phyloP scores from a whole-genome alignment of 2,888 invertebrate species.

The Plutella xylostella region DNA sequence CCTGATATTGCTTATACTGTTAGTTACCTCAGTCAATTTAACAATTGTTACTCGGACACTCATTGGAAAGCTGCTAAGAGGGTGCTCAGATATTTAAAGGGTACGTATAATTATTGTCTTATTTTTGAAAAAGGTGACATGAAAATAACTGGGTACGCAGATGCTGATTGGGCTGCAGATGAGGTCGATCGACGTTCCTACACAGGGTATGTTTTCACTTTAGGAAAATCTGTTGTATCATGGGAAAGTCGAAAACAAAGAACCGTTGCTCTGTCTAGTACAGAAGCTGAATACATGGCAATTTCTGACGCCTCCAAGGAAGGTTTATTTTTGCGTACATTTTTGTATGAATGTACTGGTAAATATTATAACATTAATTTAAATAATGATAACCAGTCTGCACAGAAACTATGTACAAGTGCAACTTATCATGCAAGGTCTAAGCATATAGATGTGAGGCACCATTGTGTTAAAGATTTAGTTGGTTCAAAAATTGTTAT shows the following conservation, averaged over 20 bases:
- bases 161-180: slow-evolving; percentile 1
- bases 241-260: slow-evolving; percentile 23
- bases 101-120: background rate
- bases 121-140: background rate
- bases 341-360: background rate
- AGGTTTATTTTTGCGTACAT: slow-evolving; percentile 3
- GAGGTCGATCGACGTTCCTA: background rate
- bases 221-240: slow-evolving; percentile 18
- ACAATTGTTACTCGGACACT: slow-evolving; percentile 2
- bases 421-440: background rate
- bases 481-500: too few species aligned
- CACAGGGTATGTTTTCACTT: background rate
- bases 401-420: background rate
- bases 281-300: slow-evolving; percentile 27
- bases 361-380: background rate
- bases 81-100: background rate
- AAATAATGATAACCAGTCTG: slow-evolving; percentile 5
- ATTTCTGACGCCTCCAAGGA: slow-evolving; percentile 22
- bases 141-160: background rate
- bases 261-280: slow-evolving; percentile 23
- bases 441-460: too few species aligned
- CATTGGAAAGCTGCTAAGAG: slow-evolving; percentile 2
- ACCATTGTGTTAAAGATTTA: too few species aligned
- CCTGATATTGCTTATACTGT: slow-evolving; percentile 13
- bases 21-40: slow-evolving; percentile 12